Conservation (phyloP, 2,113 vertebrate species). For the Proteles cristata region DNA sequence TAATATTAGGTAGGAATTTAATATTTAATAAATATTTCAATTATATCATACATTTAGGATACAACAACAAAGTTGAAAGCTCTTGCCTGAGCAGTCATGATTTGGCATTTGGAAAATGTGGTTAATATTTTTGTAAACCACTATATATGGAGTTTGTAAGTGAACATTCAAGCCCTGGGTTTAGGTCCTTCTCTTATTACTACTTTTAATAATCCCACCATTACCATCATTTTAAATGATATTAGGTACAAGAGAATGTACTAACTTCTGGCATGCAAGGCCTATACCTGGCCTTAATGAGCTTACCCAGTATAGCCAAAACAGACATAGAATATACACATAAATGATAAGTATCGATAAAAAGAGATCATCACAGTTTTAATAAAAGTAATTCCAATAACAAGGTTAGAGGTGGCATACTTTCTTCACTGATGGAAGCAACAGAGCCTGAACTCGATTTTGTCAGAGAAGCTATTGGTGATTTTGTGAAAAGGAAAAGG, state of each 20-base stretch:
- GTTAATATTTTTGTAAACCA: constrained; percentile 1
- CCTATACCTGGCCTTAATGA: neutral
- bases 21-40: neutral
- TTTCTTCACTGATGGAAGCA: neutral
- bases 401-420: neutral
- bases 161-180: neutral
- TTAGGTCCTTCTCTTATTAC: neutral
- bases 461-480: neutral
- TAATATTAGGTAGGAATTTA: neutral
- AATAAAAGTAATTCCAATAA: neutral
- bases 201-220: neutral
- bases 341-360: neutral
- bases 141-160: neutral
- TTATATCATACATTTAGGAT: neutral
- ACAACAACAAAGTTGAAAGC: constrained; percentile 11
- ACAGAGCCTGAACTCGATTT: neutral
- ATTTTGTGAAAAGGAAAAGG: neutral
- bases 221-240: neutral
- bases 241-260: neutral
- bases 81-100: neutral
- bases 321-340: neutral
- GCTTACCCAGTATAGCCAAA: neutral
- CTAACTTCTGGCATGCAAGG: neutral
- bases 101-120: constrained; percentile 18
- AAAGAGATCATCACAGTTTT: neutral